Base-by-base conservation (phyloP, 2,888 invertebrate species). In the Saturnia japonica region DNA sequence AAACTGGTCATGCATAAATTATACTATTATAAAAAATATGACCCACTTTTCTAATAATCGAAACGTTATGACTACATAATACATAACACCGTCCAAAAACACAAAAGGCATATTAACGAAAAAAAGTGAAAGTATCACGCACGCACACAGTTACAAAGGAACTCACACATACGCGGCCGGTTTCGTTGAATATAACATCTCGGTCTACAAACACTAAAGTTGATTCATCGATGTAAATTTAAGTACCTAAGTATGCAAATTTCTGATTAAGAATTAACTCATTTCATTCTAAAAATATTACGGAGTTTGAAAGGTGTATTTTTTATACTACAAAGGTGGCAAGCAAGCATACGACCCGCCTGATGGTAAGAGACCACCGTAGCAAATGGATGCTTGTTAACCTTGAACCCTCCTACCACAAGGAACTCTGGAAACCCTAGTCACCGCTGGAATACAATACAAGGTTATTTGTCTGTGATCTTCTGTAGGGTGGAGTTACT, bases 51-150 rank as follows among this genome's bases (percentile, higher is more conserved):
- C 3, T 47, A 12, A 42, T 34, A 68, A 62, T 34, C 6, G 11
- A 28, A 14, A 68, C n/a, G 75, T 64, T 70, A 77, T 76, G 72
- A 74, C 72, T 75, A 72, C 78, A 77, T 83, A 71, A 75, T 64
- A 80, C 88, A 90, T 91, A 86, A 85, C 75, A 73, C 85, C 86
- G 75, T 89, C 90, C 92, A 89, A 89, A 88, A 89, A 89, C 89
- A 93, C 93, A 93, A 93, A 92, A 91, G 92, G 88, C 88, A 85
- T 90, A 90, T 88, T 87, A 88, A 90, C 90, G 88, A 91, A 91
- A 91, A 90, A 91, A 93, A 93, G 93, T 92, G 93, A 93, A 93
- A 94, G 93, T 87, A 73, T 76, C 78, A 77, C 75, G 76, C 80
- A 79, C 80, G 74, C 76, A 80, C 81, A 74, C 82, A 72, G 78